phyloP scores from a whole-genome alignment of 2,888 invertebrate genomes.

The Monoplex corrugatus region DNA sequence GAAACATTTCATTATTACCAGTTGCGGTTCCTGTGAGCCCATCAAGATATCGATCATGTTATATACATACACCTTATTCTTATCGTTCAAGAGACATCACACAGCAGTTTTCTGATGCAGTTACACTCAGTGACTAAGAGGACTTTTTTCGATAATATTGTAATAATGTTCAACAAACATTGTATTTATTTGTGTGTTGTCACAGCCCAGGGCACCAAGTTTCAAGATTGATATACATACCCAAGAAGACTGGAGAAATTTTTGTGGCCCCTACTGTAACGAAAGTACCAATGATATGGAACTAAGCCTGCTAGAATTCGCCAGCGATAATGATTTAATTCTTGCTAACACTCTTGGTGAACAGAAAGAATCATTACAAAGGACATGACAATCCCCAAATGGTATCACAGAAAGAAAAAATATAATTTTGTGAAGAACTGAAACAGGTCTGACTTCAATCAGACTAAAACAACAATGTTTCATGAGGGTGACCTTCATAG shows the following conservation, averaged over 20 bases:
- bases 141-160: no score
- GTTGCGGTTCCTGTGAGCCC: no score
- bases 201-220: no score
- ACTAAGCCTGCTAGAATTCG: not conserved
- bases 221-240: no score
- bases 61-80: no score
- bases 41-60: no score
- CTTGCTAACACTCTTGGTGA: not conserved
- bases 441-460: not conserved
- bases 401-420: not conserved
- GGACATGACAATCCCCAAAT: not conserved
- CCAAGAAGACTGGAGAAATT: not conserved
- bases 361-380: not conserved
- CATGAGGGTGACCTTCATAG: not conserved
- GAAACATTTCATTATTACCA: no score
- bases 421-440: not conserved
- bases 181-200: no score
- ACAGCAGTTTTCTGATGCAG: no score
- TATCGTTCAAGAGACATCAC: no score
- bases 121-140: no score
- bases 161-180: no score
- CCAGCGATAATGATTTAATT: constrained; percentile 3
- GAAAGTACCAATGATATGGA: not conserved
- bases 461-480: not conserved
- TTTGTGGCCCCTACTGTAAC: not conserved